Evolutionary conservation across 2,797 vertebrate species (phyloP), one percentile per base, ranked within the genome.

Genomic region (Neosilurus mollespiculum): DNA sequence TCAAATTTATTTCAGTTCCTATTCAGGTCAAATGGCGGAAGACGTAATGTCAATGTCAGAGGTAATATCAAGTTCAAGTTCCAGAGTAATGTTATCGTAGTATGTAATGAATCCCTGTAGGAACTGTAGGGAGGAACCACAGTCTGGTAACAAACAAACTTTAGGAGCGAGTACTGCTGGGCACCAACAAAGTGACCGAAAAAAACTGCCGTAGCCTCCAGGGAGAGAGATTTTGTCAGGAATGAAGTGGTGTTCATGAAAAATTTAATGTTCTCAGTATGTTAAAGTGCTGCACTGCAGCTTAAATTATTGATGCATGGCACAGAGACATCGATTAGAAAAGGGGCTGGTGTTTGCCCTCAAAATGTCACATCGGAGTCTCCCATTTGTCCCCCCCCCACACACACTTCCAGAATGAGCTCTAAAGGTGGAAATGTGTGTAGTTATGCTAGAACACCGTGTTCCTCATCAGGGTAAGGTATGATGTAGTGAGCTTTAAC

Each of bases 291-390:
- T 61, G 53, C 54, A 75, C 78, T 83, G 64, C 16, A 34, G 54
- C 49, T 78, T 87, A 70, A 87, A 85, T 86, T 86, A 88, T 86
- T 88, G 78, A 87, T 87, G 73, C 51, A 62, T 82, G 66, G 78
- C 77, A 87, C 82, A 79, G 67, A 81, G 84, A 59, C 84, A 83
- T 86, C 37, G 81, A 86, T 86, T 81, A 83, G 84, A 81, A 75
- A 71, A 64, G 24, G 54, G 86, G 37, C 67, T 78, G 67, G 73
- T 26, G 78, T 87, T 83, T 86, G 84, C 76, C 86, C 86, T 87
- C 81, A 85, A 83, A 87, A 85, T 87, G 84, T 87, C 84, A 88
- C 34, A 53, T 77, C 79, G 72, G 78, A 70, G 75, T 81, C 81
- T 87, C 83, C 84, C 73, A 65, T 80, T 69, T 83, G 76, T 69